Conservation (phyloP, 2,797 vertebrate species). For the Helarctos malayanus region DNA sequence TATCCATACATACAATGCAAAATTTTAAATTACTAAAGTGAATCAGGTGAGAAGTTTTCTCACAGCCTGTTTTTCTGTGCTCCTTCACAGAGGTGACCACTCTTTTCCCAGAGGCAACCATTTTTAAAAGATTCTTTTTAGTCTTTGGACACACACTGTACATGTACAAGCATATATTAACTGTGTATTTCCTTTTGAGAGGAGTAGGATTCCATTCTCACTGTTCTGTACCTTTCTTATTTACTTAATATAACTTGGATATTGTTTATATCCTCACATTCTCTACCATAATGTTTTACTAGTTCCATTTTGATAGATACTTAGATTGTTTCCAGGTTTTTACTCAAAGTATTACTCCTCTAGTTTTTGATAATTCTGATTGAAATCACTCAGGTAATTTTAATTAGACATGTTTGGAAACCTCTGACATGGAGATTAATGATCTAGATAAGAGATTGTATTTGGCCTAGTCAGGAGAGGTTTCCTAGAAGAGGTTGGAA, state of each 20-base stretch:
- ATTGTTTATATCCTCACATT: not conserved
- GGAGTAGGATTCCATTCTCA: not conserved
- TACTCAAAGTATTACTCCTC: not conserved
- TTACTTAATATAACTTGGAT: not conserved
- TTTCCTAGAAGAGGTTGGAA: not conserved
- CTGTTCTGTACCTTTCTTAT: not conserved
- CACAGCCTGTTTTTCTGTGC: not conserved
- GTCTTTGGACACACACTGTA: not conserved
- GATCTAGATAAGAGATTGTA: not conserved
- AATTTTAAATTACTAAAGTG: not conserved
- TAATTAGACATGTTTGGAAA: not conserved
- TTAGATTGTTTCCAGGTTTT: not conserved
- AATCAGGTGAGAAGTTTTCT: not conserved
- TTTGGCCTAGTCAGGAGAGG: not conserved
- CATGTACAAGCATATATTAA: not conserved
- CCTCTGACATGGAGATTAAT: not conserved
- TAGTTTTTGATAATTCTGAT: conserved; percentile 5
- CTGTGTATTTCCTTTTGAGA: not conserved
- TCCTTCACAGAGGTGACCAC: not conserved
- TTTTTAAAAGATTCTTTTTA: not conserved
- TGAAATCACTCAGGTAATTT: conserved; percentile 18
- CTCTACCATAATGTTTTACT: not conserved
- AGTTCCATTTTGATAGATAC: not conserved
- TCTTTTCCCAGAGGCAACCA: not conserved
- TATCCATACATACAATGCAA: not conserved